Percentiles rank a stretch among this genome's conserved stretches.
These are phyloP conservation scores for Entomyzon cyanotis DNA, from an alignment of 2,113 vertebrate genomes.

Conservation along the genomic window DNA sequence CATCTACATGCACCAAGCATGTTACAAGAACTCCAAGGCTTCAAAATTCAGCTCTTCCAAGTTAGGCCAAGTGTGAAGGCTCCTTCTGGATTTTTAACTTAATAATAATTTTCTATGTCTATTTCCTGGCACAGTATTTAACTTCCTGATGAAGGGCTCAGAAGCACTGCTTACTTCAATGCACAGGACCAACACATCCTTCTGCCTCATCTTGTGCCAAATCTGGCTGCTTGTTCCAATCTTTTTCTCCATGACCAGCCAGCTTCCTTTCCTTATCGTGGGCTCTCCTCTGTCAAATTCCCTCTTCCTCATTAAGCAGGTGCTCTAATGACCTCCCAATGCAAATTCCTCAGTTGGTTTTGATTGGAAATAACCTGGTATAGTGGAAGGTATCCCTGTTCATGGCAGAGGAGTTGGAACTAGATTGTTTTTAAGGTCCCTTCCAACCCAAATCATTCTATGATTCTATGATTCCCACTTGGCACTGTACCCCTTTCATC, in stretches of 20 bases:
- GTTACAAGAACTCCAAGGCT: neutral
- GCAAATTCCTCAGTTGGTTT: neutral
- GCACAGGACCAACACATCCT: neutral
- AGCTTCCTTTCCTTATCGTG: neutral
- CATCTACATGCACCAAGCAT: accelerated
- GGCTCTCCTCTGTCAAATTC: neutral
- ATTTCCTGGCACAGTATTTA: neutral
- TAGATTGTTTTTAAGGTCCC: neutral
- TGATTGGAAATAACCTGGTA: neutral
- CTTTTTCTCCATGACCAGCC: neutral
- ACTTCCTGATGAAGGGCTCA: neutral
- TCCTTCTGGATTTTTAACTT: neutral
- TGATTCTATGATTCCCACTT: neutral
- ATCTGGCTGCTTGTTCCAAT: neutral
- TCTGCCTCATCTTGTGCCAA: neutral
- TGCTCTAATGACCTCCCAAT: neutral
- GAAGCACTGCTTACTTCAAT: neutral
- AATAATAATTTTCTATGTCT: neutral
- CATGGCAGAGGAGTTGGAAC: neutral
- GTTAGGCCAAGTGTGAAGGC: neutral
- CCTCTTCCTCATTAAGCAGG: neutral
- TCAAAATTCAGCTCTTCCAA: neutral
- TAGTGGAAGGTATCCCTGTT: neutral
- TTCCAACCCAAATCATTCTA: neutral
- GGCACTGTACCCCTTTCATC: neutral